These are phyloP conservation scores for Cochlearius cochlearius DNA, from an alignment of 2,113 vertebrate species.

Conservation along the genomic window DNA sequence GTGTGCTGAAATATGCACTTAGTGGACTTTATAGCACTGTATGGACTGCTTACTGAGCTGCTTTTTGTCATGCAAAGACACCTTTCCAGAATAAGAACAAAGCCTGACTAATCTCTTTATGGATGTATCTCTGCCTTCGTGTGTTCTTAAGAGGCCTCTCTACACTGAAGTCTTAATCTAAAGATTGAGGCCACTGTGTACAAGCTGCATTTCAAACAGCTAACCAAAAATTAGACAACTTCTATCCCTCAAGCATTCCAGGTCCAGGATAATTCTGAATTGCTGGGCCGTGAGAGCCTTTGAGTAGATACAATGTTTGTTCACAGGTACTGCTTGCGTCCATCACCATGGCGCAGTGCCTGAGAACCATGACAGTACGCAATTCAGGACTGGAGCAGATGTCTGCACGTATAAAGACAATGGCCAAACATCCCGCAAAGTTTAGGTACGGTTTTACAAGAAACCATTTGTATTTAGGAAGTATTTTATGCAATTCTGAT, in stretches of 20 bases:
- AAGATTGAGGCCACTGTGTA: constrained; percentile 13
- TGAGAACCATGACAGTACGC: rapidly evolving
- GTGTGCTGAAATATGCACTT: neutral
- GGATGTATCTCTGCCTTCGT: neutral
- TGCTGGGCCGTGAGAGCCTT: neutral
- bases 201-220: neutral
- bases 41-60: neutral
- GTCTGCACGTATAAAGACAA: neutral
- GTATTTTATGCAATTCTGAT: neutral
- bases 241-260: neutral
- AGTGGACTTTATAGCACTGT: neutral
- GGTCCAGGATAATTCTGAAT: neutral
- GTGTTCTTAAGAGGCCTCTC: neutral
- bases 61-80: neutral
- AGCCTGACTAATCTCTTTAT: constrained; percentile 50
- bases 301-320: neutral
- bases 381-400: neutral
- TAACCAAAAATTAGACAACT: neutral
- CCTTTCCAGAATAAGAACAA: constrained; percentile 30
- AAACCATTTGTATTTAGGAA: neutral
- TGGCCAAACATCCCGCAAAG: neutral
- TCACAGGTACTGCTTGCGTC: neutral
- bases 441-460: neutral
- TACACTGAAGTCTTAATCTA: neutral
- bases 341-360: neutral